A percentile compares a stretch with the other conserved stretches of the same genome.
Evolutionary conservation across 1,140 invertebrate genomes (phyloP).

Genomic region (Patella vulgata): DNA sequence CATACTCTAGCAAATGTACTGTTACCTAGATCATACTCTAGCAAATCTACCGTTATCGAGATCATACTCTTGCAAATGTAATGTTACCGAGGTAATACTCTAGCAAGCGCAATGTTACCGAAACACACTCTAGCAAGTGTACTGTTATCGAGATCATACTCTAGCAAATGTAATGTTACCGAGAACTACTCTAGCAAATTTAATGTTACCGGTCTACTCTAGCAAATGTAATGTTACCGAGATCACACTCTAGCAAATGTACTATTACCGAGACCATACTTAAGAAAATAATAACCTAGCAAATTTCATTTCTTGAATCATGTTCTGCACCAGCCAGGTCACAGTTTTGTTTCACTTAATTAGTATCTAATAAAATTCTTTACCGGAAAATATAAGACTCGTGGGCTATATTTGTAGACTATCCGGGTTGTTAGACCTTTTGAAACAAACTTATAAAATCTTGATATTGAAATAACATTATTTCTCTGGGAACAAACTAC

Average conservation of each 20-base stretch:
- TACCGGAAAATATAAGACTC: no score
- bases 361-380: no score
- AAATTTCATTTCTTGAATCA: no score
- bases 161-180: slow-evolving; percentile 5
- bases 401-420: no score
- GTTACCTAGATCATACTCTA: background rate
- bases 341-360: no score
- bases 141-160: slow-evolving; percentile 10
- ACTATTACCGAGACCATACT: background rate
- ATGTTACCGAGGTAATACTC: background rate
- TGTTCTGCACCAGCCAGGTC: no score
- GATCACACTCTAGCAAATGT: background rate
- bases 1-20: slow-evolving; percentile 8
- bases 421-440: no score
- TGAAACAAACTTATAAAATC: no score
- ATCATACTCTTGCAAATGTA: slow-evolving; percentile 6
- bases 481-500: no score
- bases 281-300: no score
- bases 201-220: background rate
- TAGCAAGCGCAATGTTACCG: background rate
- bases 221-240: slow-evolving; percentile 9
- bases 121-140: background rate
- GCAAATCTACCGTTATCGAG: background rate
- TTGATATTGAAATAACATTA: no score
- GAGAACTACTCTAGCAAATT: background rate